Evolutionary conservation across 1,140 invertebrate species (phyloP).

Genomic region (Drosophila orena): DNA sequence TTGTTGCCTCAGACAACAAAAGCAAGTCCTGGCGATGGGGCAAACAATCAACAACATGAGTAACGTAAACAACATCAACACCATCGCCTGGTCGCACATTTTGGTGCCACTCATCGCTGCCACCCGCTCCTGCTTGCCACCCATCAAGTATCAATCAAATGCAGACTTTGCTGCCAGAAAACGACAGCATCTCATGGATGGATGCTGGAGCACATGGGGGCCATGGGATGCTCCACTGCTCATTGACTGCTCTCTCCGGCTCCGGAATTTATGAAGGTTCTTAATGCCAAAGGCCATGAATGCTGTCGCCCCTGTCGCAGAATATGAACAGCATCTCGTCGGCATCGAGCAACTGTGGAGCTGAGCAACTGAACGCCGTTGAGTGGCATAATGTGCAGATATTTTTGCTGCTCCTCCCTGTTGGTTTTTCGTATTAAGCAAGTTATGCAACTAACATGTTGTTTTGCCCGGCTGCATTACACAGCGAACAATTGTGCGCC

Average conservation of each 20-base stretch:
- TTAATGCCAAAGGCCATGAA: constrained; percentile 80
- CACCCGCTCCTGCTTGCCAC: neutral
- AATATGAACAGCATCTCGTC: constrained; percentile 55
- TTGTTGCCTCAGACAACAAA: constrained; percentile 71
- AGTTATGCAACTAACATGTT: constrained; percentile 48
- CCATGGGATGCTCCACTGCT: constrained; percentile 16
- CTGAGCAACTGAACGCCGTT: constrained; percentile 19
- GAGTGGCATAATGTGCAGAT: constrained; percentile 57
- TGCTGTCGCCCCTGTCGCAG: constrained; percentile 67
- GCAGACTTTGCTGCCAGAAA: constrained; percentile 55
- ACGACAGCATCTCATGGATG: constrained; percentile 15
- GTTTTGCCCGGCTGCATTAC: constrained; percentile 18
- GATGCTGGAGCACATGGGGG: neutral
- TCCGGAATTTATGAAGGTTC: constrained; percentile 79
- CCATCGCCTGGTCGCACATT: constrained; percentile 54
- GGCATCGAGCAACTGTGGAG: constrained; percentile 13
- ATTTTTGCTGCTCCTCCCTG: constrained; percentile 34
- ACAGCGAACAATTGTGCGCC: neutral
- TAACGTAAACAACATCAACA: constrained; percentile 58
- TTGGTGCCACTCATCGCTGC: constrained; percentile 7
- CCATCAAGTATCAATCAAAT: constrained; percentile 79
- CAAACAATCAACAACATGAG: constrained; percentile 49
- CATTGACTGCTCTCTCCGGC: constrained; percentile 61
- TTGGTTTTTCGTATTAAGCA: constrained; percentile 30
- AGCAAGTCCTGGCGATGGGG: constrained; percentile 36